Conservation (phyloP, 2,113 vertebrate genomes). For the Aramus guarauna region DNA sequence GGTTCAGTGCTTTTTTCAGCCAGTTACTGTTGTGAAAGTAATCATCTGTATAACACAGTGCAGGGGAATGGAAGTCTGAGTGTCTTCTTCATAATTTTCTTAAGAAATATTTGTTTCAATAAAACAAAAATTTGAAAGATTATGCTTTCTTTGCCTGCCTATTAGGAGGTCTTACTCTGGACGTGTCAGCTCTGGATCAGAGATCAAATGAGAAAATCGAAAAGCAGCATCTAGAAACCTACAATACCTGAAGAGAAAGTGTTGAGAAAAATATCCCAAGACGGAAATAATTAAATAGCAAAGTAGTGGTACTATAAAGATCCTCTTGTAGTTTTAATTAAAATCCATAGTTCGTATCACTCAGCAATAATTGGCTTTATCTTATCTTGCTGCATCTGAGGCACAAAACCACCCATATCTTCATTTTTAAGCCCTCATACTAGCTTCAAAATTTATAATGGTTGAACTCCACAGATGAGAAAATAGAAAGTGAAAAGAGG, state of each 20-base stretch:
- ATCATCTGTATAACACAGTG: neutral
- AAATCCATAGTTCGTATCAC: neutral
- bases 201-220: neutral
- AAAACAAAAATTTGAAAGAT: neutral
- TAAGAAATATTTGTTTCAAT: neutral
- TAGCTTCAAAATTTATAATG: neutral
- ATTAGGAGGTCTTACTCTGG: neutral
- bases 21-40: neutral
- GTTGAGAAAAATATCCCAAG: neutral
- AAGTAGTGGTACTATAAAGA: neutral
- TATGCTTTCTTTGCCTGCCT: neutral
- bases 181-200: neutral
- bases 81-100: neutral
- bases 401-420: neutral
- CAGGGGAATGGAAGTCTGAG: neutral
- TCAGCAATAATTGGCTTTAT: neutral
- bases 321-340: neutral
- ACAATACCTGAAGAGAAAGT: neutral
- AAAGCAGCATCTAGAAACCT: neutral
- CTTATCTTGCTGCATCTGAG: neutral
- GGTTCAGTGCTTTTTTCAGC: neutral
- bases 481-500: slow-evolving; percentile 25
- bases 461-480: neutral
- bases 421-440: neutral
- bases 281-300: neutral